Percentiles rank a stretch among this genome's conserved stretches.
These are phyloP conservation scores for Enoplosus armatus DNA, from an alignment of 2,797 vertebrate species.

Conservation along the genomic window DNA sequence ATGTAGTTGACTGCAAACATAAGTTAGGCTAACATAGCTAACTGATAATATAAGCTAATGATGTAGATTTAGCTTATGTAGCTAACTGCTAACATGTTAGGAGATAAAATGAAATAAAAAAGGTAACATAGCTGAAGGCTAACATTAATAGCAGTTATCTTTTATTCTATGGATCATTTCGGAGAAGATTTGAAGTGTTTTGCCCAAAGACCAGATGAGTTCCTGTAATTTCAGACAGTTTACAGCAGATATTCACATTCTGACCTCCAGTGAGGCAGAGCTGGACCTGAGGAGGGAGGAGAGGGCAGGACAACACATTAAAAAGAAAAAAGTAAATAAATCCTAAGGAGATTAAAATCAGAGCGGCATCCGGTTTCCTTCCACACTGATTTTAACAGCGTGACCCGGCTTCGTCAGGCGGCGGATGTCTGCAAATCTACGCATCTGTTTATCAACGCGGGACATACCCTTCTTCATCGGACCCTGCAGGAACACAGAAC, in stretches of 20 bases:
- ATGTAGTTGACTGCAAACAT: constrained; percentile 1
- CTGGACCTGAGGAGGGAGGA: constrained; percentile 44
- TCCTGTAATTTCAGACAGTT: constrained; percentile 3
- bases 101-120: neutral
- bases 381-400: constrained; percentile 97
- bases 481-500: constrained; percentile 80
- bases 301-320: constrained; percentile 4
- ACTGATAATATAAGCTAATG: too few relatives aligned
- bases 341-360: constrained; percentile 83
- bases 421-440: constrained; percentile 95
- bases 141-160: neutral
- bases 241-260: constrained; percentile 29
- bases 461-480: constrained; percentile 94
- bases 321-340: constrained; percentile 45
- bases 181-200: neutral
- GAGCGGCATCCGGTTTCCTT: constrained; percentile 98
- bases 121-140: neutral
- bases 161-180: constrained; percentile 1
- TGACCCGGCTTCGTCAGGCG: constrained; percentile 94
- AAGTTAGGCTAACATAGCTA: neutral
- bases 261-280: constrained; percentile 30
- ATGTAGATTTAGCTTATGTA: too few relatives aligned
- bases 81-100: neutral
- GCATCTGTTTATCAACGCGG: constrained; percentile 97
- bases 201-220: constrained; percentile 16